These are phyloP conservation scores for Mizuhopecten yessoensis DNA, from an alignment of 1,140 invertebrate species.

Conservation along the genomic window DNA sequence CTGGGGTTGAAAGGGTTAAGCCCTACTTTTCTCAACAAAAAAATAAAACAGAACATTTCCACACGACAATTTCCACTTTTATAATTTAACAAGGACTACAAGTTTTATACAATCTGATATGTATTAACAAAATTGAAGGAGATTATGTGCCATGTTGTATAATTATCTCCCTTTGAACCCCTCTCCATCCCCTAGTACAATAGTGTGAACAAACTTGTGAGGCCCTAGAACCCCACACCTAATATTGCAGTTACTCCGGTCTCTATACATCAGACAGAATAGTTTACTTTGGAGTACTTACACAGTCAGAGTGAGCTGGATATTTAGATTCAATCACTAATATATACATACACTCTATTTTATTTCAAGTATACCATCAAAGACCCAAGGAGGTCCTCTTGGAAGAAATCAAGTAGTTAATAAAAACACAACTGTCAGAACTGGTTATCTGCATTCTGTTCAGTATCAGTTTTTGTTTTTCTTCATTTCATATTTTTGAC, in stretches of 20 bases:
- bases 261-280: neutral
- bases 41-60: too few species aligned
- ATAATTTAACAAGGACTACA: too few species aligned
- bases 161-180: too few species aligned
- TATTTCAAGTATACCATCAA: conserved; percentile 15
- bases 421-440: neutral
- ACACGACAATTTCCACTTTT: too few species aligned
- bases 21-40: too few species aligned
- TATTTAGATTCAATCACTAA: conserved; percentile 12
- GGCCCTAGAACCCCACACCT: neutral
- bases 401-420: neutral
- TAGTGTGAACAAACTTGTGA: too few species aligned
- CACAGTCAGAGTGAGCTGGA: neutral
- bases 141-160: too few species aligned
- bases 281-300: neutral
- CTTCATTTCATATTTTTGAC: neutral
- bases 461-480: neutral
- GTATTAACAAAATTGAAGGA: too few species aligned
- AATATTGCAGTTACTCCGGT: neutral
- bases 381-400: neutral
- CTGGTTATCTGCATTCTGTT: neutral
- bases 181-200: too few species aligned
- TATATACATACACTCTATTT: neutral
- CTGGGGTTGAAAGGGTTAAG: too few species aligned
- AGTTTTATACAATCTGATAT: too few species aligned